Evolutionary conservation across 2,888 invertebrate species (phyloP).

Genomic region (Nasonovia ribisnigri): DNA sequence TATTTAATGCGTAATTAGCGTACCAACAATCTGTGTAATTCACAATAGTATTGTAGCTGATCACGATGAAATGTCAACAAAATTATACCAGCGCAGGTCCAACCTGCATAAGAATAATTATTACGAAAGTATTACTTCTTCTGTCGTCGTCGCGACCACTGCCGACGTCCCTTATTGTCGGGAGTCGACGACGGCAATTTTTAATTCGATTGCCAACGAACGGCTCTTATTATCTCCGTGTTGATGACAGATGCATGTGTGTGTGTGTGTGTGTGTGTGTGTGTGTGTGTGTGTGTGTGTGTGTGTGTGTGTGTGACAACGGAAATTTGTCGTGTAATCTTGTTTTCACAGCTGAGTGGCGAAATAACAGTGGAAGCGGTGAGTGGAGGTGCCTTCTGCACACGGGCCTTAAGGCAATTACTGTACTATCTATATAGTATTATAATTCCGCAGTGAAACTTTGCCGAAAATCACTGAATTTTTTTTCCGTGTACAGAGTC

Average conservation of each 20-base stretch:
- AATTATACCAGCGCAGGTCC: not conserved
- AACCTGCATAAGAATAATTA: not conserved
- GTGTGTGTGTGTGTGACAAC: not conserved
- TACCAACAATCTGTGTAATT: not conserved
- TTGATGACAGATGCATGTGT: not conserved
- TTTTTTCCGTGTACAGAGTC: not conserved
- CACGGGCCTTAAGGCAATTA: not conserved
- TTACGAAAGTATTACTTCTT: not conserved
- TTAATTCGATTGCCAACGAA: slow-evolving; percentile 31
- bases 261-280: not conserved
- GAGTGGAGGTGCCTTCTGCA: not conserved
- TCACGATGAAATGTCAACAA: not conserved
- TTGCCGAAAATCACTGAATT: not conserved
- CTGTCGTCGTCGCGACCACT: not conserved
- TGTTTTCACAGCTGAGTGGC: slow-evolving; percentile 36
- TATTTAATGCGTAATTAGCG: not conserved
- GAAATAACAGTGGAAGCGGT: not conserved
- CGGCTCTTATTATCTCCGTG: slow-evolving; percentile 9
- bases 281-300: not conserved
- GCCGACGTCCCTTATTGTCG: not conserved
- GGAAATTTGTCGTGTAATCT: slow-evolving; percentile 37
- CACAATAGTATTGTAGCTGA: not conserved
- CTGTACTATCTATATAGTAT: not conserved
- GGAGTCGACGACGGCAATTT: not conserved
- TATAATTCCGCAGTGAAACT: not conserved